These are phyloP conservation scores for Heliconius ismenius DNA, from an alignment of 2,888 invertebrate species.

Conservation along the genomic window DNA sequence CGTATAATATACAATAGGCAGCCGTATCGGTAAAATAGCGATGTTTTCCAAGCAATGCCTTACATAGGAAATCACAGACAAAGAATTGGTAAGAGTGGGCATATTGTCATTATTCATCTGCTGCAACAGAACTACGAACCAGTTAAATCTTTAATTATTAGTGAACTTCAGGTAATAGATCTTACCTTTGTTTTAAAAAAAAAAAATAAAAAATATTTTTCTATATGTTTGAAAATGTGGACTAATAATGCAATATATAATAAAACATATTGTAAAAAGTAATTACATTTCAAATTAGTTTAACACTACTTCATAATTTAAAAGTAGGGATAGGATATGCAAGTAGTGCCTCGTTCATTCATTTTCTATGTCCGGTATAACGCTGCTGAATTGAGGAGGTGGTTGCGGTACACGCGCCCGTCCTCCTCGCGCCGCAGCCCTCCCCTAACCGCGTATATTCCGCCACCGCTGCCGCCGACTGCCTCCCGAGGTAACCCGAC, in stretches of 20 bases:
- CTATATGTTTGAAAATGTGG: background rate
- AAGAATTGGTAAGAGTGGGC: background rate
- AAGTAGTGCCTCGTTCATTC: conserved; percentile 45
- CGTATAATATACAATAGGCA: background rate
- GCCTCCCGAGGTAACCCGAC: conserved; percentile 46
- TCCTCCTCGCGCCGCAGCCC: conserved; percentile 53
- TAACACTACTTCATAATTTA: background rate
- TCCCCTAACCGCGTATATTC: conserved; percentile 46
- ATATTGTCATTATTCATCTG: background rate
- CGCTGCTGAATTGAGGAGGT: conserved; percentile 45
- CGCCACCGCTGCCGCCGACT: conserved; percentile 33
- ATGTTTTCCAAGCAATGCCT: background rate
- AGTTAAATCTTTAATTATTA: background rate
- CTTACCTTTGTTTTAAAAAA: background rate
- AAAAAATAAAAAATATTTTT: background rate
- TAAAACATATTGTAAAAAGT: background rate
- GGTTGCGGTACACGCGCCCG: conserved; percentile 53
- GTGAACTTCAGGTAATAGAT: background rate
- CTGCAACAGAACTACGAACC: too few species aligned
- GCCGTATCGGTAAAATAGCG: background rate
- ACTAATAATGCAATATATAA: background rate
- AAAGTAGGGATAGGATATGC: background rate
- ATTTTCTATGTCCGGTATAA: conserved; percentile 48
- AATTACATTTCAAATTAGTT: background rate
- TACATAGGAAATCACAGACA: background rate